Conservation (phyloP, 2,888 invertebrate species). For the Colostygia pectinataria region DNA sequence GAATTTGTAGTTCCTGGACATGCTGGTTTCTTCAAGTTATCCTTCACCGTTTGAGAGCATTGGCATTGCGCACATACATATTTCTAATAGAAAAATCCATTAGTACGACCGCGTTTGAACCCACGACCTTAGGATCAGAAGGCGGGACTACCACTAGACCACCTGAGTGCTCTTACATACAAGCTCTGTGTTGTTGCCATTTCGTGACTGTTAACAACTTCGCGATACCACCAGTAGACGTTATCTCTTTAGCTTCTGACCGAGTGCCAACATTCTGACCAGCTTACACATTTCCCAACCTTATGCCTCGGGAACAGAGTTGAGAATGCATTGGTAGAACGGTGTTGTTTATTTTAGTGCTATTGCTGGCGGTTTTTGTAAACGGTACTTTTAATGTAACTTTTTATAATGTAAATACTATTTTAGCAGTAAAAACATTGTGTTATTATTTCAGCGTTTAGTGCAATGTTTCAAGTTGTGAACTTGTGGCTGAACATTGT, state of each 20-base stretch:
- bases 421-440: not conserved
- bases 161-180: too few species aligned
- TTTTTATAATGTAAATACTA: conserved; percentile 2
- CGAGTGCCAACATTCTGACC: not conserved
- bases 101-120: too few species aligned
- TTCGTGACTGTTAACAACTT: conserved; percentile 1
- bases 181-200: not conserved
- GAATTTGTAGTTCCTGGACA: too few species aligned
- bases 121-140: too few species aligned
- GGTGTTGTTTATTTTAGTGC: not conserved
- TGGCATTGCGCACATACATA: too few species aligned
- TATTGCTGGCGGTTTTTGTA: not conserved
- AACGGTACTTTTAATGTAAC: not conserved
- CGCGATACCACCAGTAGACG: conserved; percentile 6
- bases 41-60: too few species aligned
- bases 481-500: too few species aligned
- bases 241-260: conserved; percentile 3
- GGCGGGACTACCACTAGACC: too few species aligned
- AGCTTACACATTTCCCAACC: not conserved
- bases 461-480: too few species aligned
- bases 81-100: too few species aligned
- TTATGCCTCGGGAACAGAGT: not conserved
- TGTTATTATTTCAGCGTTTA: too few species aligned
- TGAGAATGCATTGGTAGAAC: not conserved
- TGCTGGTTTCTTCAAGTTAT: too few species aligned